Conservation (phyloP, 2,113 vertebrate genomes). For the Oryzias woworae region DNA sequence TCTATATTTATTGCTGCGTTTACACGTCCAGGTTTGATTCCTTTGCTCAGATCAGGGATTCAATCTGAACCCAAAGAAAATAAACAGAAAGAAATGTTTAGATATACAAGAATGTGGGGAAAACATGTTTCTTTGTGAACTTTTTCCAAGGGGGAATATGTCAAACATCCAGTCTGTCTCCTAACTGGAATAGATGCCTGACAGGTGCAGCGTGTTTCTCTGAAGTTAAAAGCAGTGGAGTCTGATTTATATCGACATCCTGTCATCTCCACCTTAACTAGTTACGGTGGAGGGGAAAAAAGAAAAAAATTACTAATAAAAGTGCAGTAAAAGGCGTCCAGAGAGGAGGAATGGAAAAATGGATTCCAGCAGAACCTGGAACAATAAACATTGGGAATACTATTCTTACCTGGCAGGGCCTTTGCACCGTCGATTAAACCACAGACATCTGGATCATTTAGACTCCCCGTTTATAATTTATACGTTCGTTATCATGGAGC, state of each 20-base stretch:
- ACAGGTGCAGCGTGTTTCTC: conserved; percentile 13
- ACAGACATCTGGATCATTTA: conserved; percentile 31
- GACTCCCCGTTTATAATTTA: conserved; percentile 31
- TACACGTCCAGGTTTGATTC: no score
- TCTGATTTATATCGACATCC: conserved; percentile 30
- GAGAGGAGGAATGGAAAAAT: background rate
- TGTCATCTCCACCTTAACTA: conserved; percentile 6
- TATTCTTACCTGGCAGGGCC: conserved; percentile 11
- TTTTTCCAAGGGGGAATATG: conserved; percentile 1
- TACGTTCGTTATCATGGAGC: conserved; percentile 35
- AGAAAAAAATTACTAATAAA: conserved; percentile 4
- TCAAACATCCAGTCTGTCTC: background rate
- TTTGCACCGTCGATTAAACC: conserved; percentile 38
- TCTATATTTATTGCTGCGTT: no score
- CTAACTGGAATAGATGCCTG: conserved; percentile 8
- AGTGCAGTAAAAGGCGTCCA: conserved; percentile 5
- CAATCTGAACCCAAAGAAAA: no score
- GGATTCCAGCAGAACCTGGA: conserved; percentile 9
- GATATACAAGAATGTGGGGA: no score
- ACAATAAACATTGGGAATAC: background rate
- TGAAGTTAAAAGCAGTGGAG: conserved; percentile 11
- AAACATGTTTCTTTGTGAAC: no score
- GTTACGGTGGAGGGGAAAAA: background rate
- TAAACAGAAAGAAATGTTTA: no score
- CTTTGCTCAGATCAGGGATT: no score